phyloP scores from a whole-genome alignment of 2,888 invertebrate species.

The Caenorhabditis japonica region DNA sequence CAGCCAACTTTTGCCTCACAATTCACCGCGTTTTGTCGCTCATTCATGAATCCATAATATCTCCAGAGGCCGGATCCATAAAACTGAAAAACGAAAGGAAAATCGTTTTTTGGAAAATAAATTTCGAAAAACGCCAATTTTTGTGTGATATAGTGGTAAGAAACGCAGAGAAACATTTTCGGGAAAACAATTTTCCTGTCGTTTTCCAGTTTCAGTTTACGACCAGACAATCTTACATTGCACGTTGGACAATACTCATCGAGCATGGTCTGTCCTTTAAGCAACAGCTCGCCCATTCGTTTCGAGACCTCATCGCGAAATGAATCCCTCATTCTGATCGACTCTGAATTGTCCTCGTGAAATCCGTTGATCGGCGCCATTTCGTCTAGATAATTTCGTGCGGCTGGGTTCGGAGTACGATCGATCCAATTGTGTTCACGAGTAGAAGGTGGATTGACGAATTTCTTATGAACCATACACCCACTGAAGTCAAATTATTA shows the following conservation, averaged over 20 bases:
- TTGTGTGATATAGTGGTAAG: too few relatives aligned
- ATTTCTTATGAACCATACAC: conserved; percentile 54
- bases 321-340: conserved; percentile 23
- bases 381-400: conserved; percentile 55
- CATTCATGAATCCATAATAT: too few relatives aligned
- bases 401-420: conserved; percentile 41
- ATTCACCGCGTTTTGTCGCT: too few relatives aligned
- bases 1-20: too few relatives aligned
- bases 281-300: conserved; percentile 62
- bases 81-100: too few relatives aligned
- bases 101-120: too few relatives aligned
- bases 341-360: conserved; percentile 15
- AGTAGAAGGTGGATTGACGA: conserved; percentile 19
- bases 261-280: conserved; percentile 63
- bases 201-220: too few relatives aligned
- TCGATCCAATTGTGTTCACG: conserved; percentile 31
- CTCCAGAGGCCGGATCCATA: too few relatives aligned
- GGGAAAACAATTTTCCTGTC: too few relatives aligned
- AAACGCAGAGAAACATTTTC: too few relatives aligned
- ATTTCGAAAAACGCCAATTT: too few relatives aligned
- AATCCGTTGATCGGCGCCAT: conserved; percentile 60
- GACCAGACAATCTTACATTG: conserved; percentile 31
- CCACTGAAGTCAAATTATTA: conserved; percentile 1
- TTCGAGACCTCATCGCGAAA: conserved; percentile 59
- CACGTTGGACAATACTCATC: conserved; percentile 63